Conservation (phyloP, 2,888 invertebrate species). For the Drosophila sordidula region DNA sequence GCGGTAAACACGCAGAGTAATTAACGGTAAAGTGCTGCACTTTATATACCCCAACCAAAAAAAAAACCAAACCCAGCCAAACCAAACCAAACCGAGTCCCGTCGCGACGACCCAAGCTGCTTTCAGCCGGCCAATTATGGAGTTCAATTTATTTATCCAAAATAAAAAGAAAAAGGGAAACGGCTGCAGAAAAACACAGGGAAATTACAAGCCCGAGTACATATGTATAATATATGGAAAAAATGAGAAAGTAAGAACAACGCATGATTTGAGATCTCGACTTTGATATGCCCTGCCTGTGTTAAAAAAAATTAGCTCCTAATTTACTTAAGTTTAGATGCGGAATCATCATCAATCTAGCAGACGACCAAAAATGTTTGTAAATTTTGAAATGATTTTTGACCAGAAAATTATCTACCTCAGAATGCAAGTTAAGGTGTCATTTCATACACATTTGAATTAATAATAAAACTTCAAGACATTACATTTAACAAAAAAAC, state of each 20-base stretch:
- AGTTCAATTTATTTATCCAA: constrained; percentile 68
- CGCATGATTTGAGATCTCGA: neutral
- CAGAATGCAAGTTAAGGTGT: too few species aligned
- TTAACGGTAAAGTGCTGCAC: constrained; percentile 73
- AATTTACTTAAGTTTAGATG: too few species aligned
- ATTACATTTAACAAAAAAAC: too few species aligned
- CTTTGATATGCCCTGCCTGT: constrained; percentile 1
- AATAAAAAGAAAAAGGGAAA: constrained; percentile 43
- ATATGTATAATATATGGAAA: constrained; percentile 28
- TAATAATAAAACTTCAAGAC: too few species aligned
- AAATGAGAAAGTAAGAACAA: neutral
- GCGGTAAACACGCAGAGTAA: constrained; percentile 78
- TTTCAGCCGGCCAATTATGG: constrained; percentile 79
- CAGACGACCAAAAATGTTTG: too few species aligned
- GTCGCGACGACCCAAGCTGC: constrained; percentile 24
- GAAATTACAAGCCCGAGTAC: constrained; percentile 38
- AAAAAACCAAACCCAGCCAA: constrained; percentile 1
- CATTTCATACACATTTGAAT: too few species aligned
- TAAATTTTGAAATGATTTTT: too few species aligned
- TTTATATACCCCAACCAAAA: constrained; percentile 38
- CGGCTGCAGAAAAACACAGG: constrained; percentile 12
- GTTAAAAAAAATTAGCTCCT: neutral
- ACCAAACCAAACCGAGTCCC: constrained; percentile 17
- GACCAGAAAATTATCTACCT: too few species aligned
- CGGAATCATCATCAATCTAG: too few species aligned